Evolutionary conservation across 2,113 vertebrate species (phyloP).

Genomic region (Campylorhamphus procurvoides): DNA sequence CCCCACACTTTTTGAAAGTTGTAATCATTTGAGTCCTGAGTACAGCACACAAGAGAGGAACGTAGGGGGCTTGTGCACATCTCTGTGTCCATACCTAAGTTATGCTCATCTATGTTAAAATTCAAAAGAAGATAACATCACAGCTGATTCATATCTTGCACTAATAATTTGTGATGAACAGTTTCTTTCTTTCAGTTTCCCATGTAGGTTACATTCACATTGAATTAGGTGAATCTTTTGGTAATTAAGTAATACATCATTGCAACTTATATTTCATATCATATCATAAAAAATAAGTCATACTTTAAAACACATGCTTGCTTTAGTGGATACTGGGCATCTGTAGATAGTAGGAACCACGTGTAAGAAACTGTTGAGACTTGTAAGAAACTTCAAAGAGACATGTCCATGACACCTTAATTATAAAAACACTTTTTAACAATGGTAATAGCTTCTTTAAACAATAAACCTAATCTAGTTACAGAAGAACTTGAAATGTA

Average conservation of each 20-base stretch:
- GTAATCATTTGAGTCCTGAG: neutral
- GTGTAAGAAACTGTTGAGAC: neutral
- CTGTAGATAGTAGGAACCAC: neutral
- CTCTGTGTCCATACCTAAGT: neutral
- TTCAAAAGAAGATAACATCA: rapidly evolving
- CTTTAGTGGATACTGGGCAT: neutral
- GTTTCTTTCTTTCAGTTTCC: neutral
- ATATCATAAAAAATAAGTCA: neutral
- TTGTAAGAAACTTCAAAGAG: neutral
- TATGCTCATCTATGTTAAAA: neutral
- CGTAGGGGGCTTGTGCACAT: neutral
- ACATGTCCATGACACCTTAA: neutral
- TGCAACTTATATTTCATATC: neutral
- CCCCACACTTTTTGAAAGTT: neutral
- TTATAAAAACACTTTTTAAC: neutral
- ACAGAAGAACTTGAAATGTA: neutral
- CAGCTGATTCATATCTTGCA: neutral
- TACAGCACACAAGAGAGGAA: neutral
- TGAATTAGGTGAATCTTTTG: neutral
- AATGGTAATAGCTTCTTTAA: neutral
- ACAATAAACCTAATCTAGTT: neutral
- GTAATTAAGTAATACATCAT: neutral
- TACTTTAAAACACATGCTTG: neutral
- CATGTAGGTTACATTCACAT: neutral
- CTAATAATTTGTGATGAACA: neutral